Percentiles rank a stretch among this genome's conserved stretches.
These are phyloP conservation scores for Theodoxus fluviatilis DNA, from an alignment of 2,888 invertebrate species.

Conservation along the genomic window DNA sequence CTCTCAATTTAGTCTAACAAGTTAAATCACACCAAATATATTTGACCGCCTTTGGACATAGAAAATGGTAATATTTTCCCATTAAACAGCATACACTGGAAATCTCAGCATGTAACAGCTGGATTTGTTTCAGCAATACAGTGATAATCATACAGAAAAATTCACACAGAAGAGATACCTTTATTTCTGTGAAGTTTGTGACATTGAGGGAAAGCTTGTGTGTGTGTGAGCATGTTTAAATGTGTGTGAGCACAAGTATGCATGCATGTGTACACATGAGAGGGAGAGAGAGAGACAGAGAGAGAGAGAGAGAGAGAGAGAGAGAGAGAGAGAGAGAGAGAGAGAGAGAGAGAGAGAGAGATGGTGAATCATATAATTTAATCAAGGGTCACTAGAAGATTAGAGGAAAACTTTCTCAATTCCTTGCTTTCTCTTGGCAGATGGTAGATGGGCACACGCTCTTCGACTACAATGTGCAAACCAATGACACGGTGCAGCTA, in stretches of 20 bases:
- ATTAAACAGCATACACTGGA: too few relatives aligned
- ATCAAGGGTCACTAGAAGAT: not conserved
- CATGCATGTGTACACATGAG: too few relatives aligned
- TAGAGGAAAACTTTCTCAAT: slow-evolving; percentile 7
- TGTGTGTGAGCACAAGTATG: too few relatives aligned
- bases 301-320: not conserved
- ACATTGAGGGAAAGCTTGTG: too few relatives aligned
- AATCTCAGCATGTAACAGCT: not conserved
- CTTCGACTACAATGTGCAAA: slow-evolving; percentile 78
- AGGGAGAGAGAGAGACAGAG: not conserved
- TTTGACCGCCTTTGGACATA: not conserved
- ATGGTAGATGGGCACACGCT: slow-evolving; percentile 78
- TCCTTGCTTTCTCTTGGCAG: slow-evolving; percentile 65
- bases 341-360: slow-evolving; percentile 3
- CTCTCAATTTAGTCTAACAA: not conserved
- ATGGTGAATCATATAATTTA: not conserved
- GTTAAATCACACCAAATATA: not conserved
- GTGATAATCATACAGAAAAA: too few relatives aligned
- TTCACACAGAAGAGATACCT: too few relatives aligned
- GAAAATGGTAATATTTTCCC: too few relatives aligned
- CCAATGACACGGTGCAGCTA: slow-evolving; percentile 79
- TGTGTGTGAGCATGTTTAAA: too few relatives aligned
- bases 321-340: not conserved
- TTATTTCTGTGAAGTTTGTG: too few relatives aligned
- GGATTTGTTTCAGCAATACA: not conserved